phyloP scores from a whole-genome alignment of 1,140 invertebrate genomes.

The Heliconius congener region DNA sequence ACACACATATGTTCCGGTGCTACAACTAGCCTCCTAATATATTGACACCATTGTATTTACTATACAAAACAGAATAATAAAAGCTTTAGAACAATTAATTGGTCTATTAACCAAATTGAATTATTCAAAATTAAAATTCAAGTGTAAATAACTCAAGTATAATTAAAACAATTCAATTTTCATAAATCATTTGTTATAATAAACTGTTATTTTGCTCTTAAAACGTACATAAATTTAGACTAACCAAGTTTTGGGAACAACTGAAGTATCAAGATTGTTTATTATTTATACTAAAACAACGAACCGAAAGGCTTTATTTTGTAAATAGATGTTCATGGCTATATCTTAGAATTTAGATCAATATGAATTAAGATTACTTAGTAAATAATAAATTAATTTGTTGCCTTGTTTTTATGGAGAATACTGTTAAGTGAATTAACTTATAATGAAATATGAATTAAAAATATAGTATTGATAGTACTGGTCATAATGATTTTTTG shows the following conservation, averaged over 20 bases:
- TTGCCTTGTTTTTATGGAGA: background rate
- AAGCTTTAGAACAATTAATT: background rate
- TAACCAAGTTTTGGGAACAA: conserved; percentile 2
- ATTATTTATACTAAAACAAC: conserved; percentile 10
- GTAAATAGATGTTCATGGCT: background rate
- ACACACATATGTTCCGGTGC: too few relatives aligned
- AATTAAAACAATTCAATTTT: conserved; percentile 1
- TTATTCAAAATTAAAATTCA: background rate
- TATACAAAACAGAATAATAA: background rate
- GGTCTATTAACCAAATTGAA: background rate
- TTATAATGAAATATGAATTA: background rate
- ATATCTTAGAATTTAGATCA: conserved; percentile 1
- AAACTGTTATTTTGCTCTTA: conserved; percentile 8
- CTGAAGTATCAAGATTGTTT: conserved; percentile 15
- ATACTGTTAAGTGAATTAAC: background rate
- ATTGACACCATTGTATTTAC: too few relatives aligned
- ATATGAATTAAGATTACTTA: conserved; percentile 3
- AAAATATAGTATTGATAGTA: background rate
- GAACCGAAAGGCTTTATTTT: conserved; percentile 1
- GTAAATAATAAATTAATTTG: background rate
- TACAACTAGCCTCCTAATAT: too few relatives aligned
- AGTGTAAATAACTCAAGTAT: background rate
- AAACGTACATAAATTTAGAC: conserved; percentile 6
- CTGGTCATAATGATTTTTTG: too few relatives aligned
- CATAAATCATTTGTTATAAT: conserved; percentile 4